phyloP scores from a whole-genome alignment of 1,140 invertebrate species.

The Megathymus violae region DNA sequence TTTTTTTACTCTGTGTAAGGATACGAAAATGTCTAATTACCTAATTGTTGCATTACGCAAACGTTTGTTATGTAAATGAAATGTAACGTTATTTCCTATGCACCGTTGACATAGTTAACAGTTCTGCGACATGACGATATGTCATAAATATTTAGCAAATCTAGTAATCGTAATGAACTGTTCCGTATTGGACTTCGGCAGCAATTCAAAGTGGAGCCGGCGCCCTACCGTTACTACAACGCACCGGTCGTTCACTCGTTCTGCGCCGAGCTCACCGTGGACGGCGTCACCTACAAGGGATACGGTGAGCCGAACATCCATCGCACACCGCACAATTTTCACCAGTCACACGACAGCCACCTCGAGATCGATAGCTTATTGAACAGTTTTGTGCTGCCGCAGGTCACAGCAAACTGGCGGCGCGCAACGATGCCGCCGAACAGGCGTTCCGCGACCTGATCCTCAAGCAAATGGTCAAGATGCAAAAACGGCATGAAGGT shows the following conservation, averaged over 20 bases:
- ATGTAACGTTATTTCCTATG: too few species aligned
- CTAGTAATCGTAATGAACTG: too few species aligned
- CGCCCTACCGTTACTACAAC: constrained; percentile 12
- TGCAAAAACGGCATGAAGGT: constrained; percentile 47
- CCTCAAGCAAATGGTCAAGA: constrained; percentile 86
- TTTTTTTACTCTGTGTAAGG: too few species aligned
- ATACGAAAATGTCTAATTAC: too few species aligned
- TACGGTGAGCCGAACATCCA: constrained; percentile 32
- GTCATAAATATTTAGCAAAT: too few species aligned
- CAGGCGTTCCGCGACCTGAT: constrained; percentile 88
- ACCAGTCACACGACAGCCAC: constrained; percentile 57
- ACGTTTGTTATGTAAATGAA: too few species aligned
- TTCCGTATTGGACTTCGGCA: too few species aligned
- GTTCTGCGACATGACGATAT: too few species aligned
- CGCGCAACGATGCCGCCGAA: constrained; percentile 88
- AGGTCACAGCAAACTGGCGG: constrained; percentile 82
- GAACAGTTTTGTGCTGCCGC: background rate
- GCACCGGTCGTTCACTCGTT: too few species aligned
- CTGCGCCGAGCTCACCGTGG: background rate
- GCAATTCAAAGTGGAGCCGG: constrained; percentile 61
- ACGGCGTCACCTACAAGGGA: background rate
- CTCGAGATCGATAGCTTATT: too few species aligned
- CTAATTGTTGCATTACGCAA: too few species aligned
- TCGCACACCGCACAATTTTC: constrained; percentile 64
- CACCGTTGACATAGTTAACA: too few species aligned